A percentile compares a stretch with the other conserved stretches of the same genome.
Conservation (phyloP, 2,888 invertebrate species). For the Apodemia duryi region DNA sequence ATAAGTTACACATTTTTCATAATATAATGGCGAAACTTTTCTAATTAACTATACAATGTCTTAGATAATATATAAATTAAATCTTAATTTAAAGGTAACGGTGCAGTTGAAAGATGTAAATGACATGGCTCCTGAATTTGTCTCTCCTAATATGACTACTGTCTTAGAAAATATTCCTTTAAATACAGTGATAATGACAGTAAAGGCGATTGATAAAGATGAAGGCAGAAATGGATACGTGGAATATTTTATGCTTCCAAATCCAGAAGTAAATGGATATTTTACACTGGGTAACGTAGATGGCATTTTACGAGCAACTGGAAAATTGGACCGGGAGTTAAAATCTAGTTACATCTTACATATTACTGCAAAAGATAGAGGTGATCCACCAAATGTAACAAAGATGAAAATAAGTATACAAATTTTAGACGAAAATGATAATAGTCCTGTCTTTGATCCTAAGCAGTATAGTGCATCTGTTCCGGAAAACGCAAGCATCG, state of each 20-base stretch:
- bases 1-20: no score
- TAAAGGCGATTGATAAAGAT: conserved; percentile 93
- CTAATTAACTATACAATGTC: neutral
- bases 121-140: conserved; percentile 93
- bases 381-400: conserved; percentile 88
- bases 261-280: conserved; percentile 80
- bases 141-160: conserved; percentile 87
- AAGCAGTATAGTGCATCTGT: conserved; percentile 94
- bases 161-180: conserved; percentile 91
- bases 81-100: conserved; percentile 81
- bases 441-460: conserved; percentile 92
- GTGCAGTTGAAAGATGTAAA: conserved; percentile 94
- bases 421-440: conserved; percentile 93
- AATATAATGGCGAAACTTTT: no score
- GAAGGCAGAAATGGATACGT: conserved; percentile 95
- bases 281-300: conserved; percentile 93
- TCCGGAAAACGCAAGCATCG: conserved; percentile 96
- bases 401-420: conserved; percentile 84
- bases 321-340: conserved; percentile 91
- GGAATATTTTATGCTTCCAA: conserved; percentile 89
- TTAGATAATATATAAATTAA: conserved; percentile 33
- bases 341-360: conserved; percentile 86
- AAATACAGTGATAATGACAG: conserved; percentile 92
- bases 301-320: conserved; percentile 90
- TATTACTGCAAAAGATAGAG: conserved; percentile 92